Base-by-base conservation (phyloP, 2,113 vertebrate species). In the Austrofundulus limnaeus region DNA sequence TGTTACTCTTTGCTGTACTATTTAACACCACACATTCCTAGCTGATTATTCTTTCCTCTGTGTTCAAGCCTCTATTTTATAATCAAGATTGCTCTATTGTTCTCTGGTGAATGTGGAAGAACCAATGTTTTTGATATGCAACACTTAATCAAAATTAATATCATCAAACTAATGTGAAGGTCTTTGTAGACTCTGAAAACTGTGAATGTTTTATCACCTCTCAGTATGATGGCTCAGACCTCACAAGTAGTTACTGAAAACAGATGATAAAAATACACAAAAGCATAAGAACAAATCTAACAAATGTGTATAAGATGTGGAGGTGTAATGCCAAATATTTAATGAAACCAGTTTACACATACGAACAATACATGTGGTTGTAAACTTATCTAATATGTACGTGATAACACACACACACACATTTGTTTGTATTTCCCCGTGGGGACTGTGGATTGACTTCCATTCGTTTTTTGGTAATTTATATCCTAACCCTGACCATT, bases 61-160 rank as follows among this genome's bases (percentile, higher is more conserved):
- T 50, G 23, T 58, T 57, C 20, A 11, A 51, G 12, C 47, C 38
- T 42, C 54, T 45, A n/a, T 72, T 70, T 75, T 37, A 57, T 45
- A 69, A 68, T 73, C 24, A 58, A 11, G 11, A 73, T 39, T 49
- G 49, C 25, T 15, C 46, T 42, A 48, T 49, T 70, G 74, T 71
- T 83, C 61, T 75, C 65, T 21, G 51, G 60, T 49, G 63, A 67
- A 63, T 34, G 31, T 54, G 37, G n/a, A 31, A 49, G 11, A 38
- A 42, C 28, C 48, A 38, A 21, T 31, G 42, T 48, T 61, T 61
- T 37, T 66, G 39, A 78, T 49, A 63, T 61, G 53, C 57, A 55
- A 70, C 61, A 43, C 72, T 66, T 58, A 70, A 70, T 86, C 62
- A 59, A 56, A 71, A 71, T 66, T 61, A 73, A 70, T 63, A 64